phyloP scores from a whole-genome alignment of 2,888 invertebrate species.

The Alloplasta piceator region DNA sequence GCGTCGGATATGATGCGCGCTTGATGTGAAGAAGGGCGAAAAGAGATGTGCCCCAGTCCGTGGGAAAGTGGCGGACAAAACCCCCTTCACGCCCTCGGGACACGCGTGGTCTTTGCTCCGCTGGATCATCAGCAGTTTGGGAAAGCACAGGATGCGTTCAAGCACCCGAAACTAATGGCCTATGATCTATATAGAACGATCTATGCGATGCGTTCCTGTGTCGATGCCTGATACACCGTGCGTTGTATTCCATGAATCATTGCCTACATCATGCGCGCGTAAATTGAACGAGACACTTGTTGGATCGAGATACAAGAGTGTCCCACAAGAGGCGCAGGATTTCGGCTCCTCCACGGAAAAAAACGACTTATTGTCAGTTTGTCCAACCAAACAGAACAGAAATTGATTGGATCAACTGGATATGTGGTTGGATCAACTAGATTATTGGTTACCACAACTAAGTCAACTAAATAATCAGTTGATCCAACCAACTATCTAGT shows the following conservation, averaged over 20 bases:
- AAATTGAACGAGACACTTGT: slow-evolving; percentile 59
- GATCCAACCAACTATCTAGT: too few species aligned
- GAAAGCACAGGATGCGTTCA: slow-evolving; percentile 60
- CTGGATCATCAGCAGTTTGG: slow-evolving; percentile 42
- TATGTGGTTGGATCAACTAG: too few species aligned
- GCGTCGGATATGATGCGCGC: neutral
- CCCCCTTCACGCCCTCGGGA: slow-evolving; percentile 50
- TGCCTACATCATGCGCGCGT: slow-evolving; percentile 12
- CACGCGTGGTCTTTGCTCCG: slow-evolving; percentile 39
- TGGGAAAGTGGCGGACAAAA: slow-evolving; percentile 60
- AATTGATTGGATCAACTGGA: too few species aligned
- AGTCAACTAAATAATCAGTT: too few species aligned
- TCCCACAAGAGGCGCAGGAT: too few species aligned
- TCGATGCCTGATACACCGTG: slow-evolving; percentile 36
- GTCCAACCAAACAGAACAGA: too few species aligned
- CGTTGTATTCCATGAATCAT: slow-evolving; percentile 48
- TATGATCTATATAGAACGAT: slow-evolving; percentile 24
- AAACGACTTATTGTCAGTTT: too few species aligned
- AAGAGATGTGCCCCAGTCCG: slow-evolving; percentile 45
- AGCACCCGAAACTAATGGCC: slow-evolving; percentile 64
- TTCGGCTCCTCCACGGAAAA: too few species aligned
- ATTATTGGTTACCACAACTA: too few species aligned
- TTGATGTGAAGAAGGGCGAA: slow-evolving; percentile 22
- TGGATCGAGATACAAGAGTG: slow-evolving; percentile 25
- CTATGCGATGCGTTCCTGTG: slow-evolving; percentile 16